phyloP scores from a whole-genome alignment of 2,888 invertebrate genomes.

The Thumatha senex region DNA sequence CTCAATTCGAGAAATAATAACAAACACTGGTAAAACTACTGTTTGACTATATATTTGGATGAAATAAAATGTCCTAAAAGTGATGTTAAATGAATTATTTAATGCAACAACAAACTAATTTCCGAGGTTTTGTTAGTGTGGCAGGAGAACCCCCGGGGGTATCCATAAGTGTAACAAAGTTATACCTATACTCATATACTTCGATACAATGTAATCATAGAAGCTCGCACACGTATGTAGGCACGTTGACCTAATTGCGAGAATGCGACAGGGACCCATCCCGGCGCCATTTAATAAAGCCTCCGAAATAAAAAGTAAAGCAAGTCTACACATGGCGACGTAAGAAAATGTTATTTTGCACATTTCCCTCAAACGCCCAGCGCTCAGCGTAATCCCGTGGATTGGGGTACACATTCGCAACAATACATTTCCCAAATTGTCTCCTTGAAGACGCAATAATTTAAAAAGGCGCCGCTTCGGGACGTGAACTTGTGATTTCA shows the following conservation, averaged over 20 bases:
- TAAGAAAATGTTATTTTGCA: conserved; percentile 61
- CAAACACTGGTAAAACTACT: no score
- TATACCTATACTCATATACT: no score
- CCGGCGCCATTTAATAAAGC: conserved; percentile 37
- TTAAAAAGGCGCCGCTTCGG: conserved; percentile 54
- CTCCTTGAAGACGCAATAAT: conserved; percentile 71
- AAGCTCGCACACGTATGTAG: conserved; percentile 18
- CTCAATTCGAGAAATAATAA: no score
- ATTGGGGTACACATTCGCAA: conserved; percentile 54
- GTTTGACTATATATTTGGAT: no score
- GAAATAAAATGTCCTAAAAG: no score
- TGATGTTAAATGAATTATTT: no score
- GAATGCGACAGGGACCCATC: conserved; percentile 23
- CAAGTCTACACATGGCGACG: conserved; percentile 40
- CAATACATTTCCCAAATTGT: conserved; percentile 74
- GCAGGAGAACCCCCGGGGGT: no score
- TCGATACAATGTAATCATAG: conserved; percentile 13
- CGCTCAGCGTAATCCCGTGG: conserved; percentile 59
- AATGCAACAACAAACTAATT: no score
- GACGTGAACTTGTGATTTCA: conserved; percentile 41
- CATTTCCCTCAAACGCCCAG: conserved; percentile 55
- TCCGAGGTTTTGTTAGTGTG: no score
- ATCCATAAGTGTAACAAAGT: no score
- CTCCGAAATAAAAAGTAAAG: conserved; percentile 37
- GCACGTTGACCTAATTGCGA: conserved; percentile 39